Evolutionary conservation across 2,888 invertebrate species (phyloP).

Genomic region (Tenodera sinensis): DNA sequence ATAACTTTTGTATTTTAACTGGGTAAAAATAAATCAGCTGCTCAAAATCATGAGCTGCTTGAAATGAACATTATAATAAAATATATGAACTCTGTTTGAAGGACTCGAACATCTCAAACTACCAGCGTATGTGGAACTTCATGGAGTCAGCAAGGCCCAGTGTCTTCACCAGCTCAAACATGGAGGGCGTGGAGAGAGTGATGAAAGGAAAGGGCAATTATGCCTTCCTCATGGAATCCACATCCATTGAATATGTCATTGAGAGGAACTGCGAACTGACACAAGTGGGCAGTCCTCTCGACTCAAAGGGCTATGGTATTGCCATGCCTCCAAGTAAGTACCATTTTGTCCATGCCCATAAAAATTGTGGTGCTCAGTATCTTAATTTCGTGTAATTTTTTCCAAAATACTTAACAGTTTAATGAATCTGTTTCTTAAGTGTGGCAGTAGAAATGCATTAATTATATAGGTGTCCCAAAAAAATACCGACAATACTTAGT

Average conservation of each 20-base stretch:
- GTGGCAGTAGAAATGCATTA: too few species aligned
- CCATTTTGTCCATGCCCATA: not conserved
- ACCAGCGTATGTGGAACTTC: conserved; percentile 93
- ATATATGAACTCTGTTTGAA: conserved; percentile 41
- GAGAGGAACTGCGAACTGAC: conserved; percentile 87
- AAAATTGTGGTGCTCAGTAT: too few species aligned
- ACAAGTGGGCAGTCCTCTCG: conserved; percentile 87
- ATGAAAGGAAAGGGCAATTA: conserved; percentile 80
- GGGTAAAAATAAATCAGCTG: too few species aligned
- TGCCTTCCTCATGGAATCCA: conserved; percentile 97
- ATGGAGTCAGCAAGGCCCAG: conserved; percentile 87
- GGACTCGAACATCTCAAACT: conserved; percentile 92
- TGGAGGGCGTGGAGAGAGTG: conserved; percentile 88
- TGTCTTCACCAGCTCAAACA: conserved; percentile 81
- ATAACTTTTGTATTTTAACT: too few species aligned
- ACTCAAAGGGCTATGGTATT: conserved; percentile 94
- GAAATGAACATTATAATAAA: not conserved
- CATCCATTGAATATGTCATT: conserved; percentile 91
- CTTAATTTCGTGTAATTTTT: too few species aligned
- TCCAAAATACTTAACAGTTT: too few species aligned
- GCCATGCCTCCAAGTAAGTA: conserved; percentile 86
- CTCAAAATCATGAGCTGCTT: too few species aligned
- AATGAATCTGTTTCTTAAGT: too few species aligned
- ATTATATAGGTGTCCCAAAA: too few species aligned
- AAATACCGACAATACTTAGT: too few species aligned